A percentile compares a stretch with the other conserved stretches of the same genome.
Conservation (phyloP, 2,797 vertebrate species). For the Lagorchestes hirsutus region DNA sequence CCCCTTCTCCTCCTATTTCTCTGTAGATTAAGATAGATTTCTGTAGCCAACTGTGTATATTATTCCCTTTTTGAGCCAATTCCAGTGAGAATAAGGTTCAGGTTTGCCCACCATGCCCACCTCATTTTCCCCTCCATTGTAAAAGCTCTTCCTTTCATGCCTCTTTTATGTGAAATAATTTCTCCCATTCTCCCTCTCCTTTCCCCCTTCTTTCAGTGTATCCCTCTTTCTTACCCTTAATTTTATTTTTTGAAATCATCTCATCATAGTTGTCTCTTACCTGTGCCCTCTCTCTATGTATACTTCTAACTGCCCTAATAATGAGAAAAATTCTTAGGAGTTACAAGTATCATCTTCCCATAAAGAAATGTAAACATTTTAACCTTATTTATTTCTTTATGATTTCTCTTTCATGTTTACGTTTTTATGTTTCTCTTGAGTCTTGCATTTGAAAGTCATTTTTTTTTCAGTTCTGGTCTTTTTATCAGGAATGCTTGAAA, state of each 20-base stretch:
- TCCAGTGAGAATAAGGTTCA: not conserved
- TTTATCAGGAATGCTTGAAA: not conserved
- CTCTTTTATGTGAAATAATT: not conserved
- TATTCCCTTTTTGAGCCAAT: not conserved
- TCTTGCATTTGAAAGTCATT: not conserved
- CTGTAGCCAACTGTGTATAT: not conserved
- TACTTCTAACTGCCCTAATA: not conserved
- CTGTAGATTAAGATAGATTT: not conserved
- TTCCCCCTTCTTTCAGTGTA: not conserved
- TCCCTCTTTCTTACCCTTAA: not conserved
- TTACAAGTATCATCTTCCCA: too few relatives aligned
- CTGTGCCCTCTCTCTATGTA: not conserved
- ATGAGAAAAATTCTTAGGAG: not conserved
- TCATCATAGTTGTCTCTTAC: not conserved
- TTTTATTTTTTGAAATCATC: not conserved
- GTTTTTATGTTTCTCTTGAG: not conserved
- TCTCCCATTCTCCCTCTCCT: not conserved
- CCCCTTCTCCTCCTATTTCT: not conserved
- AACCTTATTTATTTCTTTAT: not conserved
- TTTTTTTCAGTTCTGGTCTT: not conserved
- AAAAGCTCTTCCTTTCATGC: not conserved
- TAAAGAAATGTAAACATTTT: not conserved
- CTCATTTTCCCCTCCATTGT: not conserved
- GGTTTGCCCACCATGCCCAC: not conserved
- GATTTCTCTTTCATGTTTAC: not conserved